Base-by-base conservation (phyloP, 2,888 invertebrate genomes). In the Trissolcus japonicus region DNA sequence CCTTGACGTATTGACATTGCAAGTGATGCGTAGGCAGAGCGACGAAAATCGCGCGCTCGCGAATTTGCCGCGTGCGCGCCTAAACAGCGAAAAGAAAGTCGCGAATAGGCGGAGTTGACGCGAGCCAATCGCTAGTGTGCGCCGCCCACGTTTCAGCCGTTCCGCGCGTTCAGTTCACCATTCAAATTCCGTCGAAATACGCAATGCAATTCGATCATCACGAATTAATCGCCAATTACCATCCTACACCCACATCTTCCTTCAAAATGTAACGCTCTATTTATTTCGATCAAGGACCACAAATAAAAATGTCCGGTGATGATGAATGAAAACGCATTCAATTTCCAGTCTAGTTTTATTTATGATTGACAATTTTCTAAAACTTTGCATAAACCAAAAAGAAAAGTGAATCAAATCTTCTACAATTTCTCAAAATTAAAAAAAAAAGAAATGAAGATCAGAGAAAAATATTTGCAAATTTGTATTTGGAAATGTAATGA, bases 41-140 rank as follows among this genome's bases (percentile, higher is more conserved):
- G 51, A 17, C 35, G 9, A 35, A 35, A 35, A 43, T 53, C 53
- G 51, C 51, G 43, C 48, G 53, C 9, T 56, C 67, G 75, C 75
- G 75, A 78, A 78, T 75, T 75, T 48, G 41, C 35, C 74, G 74
- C 68, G 63, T 51, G 77, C 73, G 68, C 43, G 59, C 35, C 61
- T 29, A 71, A 78, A 62, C 63, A 65, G 54, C 62, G 80, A 84
- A 81, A 84, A 82, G 83, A 85, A 85, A 78, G 83, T 83, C 78
- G 82, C 83, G 82, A 80, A 88, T 86, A 87, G 88, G 88, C 88
- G 88, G 88, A 88, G 88, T 86, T 85, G 79, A 82, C 81, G 79
- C 82, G 82, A 82, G 82, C 88, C 88, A 88, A 88, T 88, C 86
- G 83, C 82, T 82, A 82, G 82, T 83, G 84, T 84, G 85, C 84